Evolutionary conservation across 2,888 invertebrate genomes (phyloP), one percentile per base, ranked within the genome.

Genomic region (Macaria notata): DNA sequence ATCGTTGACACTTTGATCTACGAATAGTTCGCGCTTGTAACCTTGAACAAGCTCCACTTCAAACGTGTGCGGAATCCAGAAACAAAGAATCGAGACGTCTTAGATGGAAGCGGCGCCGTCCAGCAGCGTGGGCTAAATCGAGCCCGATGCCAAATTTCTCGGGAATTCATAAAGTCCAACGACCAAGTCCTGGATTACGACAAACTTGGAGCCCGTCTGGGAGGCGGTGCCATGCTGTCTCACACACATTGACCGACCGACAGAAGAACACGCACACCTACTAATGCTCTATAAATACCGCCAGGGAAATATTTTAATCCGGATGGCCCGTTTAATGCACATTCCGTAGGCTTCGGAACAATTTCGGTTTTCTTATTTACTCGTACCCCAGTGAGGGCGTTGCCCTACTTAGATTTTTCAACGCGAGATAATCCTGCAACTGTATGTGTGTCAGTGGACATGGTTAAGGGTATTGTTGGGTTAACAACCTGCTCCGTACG

Each of bases 201-300:
- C 81, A 78, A 81, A 78, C 73, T 79, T 79, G 79, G 78, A 75
- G 79, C 78, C 76, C 75, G 84, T 83, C 84, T 85, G 83, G 77
- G 75, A 83, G 83, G 79, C 83, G 90, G 90, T 89, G 89, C 91
- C 91, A 90, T 86, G 89, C 90, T 81, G 90, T 90, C 91, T 90
- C 88, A 86, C 84, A 86, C 84, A 84, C 79, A 79, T 80, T 81
- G 83, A 82, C 76, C 84, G 75, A 76, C 83, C 80, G 74, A 83
- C 83, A 83, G 78, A 83, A 84, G 75, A 72, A 83, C 84, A 84
- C 87, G 79, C 85, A 88, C 88, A 86, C 86, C 84, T 83, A 83
- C 85, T 76, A 82, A 81, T 79, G 83, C 79, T 88, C 89, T 89
- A 90, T 86, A 86, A 88, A 90, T 90, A 90, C 75, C 84, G 72